Evolutionary conservation across 2,113 vertebrate species (phyloP).

Genomic region (Pseudonaja textilis): DNA sequence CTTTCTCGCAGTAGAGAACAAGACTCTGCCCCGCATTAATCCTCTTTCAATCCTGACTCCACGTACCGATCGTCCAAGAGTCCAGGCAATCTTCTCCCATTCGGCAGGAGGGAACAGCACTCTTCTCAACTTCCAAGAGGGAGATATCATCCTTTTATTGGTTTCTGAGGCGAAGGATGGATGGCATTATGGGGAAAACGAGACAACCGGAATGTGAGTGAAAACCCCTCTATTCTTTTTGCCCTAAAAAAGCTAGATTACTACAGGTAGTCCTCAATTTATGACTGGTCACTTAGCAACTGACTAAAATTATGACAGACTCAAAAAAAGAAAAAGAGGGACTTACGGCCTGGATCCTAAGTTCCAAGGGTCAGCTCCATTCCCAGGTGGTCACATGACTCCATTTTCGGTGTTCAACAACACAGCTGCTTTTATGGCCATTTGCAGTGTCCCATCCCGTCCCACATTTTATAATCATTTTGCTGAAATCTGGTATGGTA

Average conservation of each 20-base stretch:
- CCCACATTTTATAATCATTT: background rate
- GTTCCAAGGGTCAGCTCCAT: background rate
- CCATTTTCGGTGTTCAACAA: no score
- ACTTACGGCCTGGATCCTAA: background rate
- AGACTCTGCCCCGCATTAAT: conserved; percentile 75
- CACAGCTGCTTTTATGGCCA: background rate
- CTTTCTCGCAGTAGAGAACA: conserved; percentile 63
- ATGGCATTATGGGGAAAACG: conserved; percentile 85
- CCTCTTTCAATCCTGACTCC: conserved; percentile 60
- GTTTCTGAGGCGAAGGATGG: conserved; percentile 82
- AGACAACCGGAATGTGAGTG: conserved; percentile 75
- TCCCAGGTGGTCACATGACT: no score
- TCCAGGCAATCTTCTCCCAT: conserved; percentile 47
- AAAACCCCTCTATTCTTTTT: background rate
- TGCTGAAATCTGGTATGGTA: background rate
- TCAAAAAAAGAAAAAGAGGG: background rate
- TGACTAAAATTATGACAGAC: background rate
- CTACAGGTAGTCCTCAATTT: background rate
- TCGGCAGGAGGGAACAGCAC: conserved; percentile 46
- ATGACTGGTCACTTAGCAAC: background rate
- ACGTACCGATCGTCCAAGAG: conserved; percentile 56
- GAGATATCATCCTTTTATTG: conserved; percentile 75
- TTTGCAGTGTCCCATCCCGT: background rate
- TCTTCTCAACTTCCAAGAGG: conserved; percentile 76
- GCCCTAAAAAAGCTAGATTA: background rate